Conservation (phyloP, 2,113 vertebrate species). For the Dissostichus mawsoni region DNA sequence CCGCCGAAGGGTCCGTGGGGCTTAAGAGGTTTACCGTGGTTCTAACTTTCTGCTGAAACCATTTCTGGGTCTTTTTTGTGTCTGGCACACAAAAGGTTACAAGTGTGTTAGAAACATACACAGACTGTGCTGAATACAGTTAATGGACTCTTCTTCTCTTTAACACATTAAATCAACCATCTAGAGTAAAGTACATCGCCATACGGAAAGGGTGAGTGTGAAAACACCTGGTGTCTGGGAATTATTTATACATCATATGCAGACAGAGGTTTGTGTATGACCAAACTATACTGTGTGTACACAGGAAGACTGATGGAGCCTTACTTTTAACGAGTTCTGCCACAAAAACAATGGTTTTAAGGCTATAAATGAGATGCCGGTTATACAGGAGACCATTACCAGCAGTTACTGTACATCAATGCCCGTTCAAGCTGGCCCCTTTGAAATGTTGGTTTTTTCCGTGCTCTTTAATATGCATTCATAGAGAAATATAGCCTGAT, state of each 20-base stretch:
- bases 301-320: slow-evolving; percentile 24
- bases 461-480: slow-evolving; percentile 63
- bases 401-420: slow-evolving; percentile 42
- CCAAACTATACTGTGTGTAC: slow-evolving; percentile 34
- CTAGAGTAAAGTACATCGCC: background rate
- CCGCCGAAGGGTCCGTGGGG: too few species aligned
- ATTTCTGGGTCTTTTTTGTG: slow-evolving; percentile 37
- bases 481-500: slow-evolving; percentile 24
- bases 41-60: slow-evolving; percentile 32
- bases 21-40: background rate
- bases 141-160: background rate
- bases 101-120: slow-evolving; percentile 14
- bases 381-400: slow-evolving; percentile 37
- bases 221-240: slow-evolving; percentile 8
- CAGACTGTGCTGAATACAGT: slow-evolving; percentile 31
- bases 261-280: slow-evolving; percentile 20
- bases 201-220: background rate
- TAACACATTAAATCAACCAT: background rate
- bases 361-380: slow-evolving; percentile 32
- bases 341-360: background rate
- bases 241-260: slow-evolving; percentile 19
- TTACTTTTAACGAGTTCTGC: slow-evolving; percentile 32
- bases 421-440: background rate
- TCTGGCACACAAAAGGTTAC: slow-evolving; percentile 59
- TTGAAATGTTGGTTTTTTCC: slow-evolving; percentile 27